Conservation (phyloP, 2,888 invertebrate species). For the Cryptocheilus praepositus region DNA sequence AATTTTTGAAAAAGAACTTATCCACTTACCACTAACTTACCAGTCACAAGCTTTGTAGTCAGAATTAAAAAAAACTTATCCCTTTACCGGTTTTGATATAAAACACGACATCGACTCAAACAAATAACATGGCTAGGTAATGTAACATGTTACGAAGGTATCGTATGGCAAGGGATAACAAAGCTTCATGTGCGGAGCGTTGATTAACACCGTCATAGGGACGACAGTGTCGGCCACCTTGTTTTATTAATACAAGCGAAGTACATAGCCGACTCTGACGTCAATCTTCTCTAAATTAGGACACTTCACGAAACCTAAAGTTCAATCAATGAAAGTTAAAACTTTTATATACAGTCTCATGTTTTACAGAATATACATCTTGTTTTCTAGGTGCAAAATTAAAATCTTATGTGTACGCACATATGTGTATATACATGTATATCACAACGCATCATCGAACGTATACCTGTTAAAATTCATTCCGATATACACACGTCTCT, state of each 20-base stretch:
- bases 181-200: no score
- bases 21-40: slow-evolving; percentile 33
- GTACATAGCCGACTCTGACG: slow-evolving; percentile 19
- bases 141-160: no score
- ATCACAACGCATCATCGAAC: slow-evolving; percentile 46
- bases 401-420: slow-evolving; percentile 21
- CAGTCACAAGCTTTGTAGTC: slow-evolving; percentile 55
- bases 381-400: slow-evolving; percentile 37
- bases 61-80: slow-evolving; percentile 52
- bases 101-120: no score
- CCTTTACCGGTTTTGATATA: slow-evolving; percentile 5
- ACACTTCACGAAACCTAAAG: slow-evolving; percentile 29
- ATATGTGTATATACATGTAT: slow-evolving; percentile 8
- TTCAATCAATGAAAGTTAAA: slow-evolving; percentile 51
- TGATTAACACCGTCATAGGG: slow-evolving; percentile 30
- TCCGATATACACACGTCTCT: slow-evolving; percentile 29
- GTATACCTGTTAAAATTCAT: slow-evolving; percentile 18
- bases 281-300: slow-evolving; percentile 16
- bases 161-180: no score
- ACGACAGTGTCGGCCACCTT: slow-evolving; percentile 6
- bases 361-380: slow-evolving; percentile 61
- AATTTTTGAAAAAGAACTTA: slow-evolving; percentile 54
- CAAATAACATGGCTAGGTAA: no score
- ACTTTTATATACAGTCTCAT: slow-evolving; percentile 59
- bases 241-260: slow-evolving; percentile 13